Percentiles rank a stretch among this genome's conserved stretches.
These are phyloP conservation scores for Scaptodrosophila latifasciaeformis DNA, from an alignment of 2,888 invertebrate species.

Conservation along the genomic window DNA sequence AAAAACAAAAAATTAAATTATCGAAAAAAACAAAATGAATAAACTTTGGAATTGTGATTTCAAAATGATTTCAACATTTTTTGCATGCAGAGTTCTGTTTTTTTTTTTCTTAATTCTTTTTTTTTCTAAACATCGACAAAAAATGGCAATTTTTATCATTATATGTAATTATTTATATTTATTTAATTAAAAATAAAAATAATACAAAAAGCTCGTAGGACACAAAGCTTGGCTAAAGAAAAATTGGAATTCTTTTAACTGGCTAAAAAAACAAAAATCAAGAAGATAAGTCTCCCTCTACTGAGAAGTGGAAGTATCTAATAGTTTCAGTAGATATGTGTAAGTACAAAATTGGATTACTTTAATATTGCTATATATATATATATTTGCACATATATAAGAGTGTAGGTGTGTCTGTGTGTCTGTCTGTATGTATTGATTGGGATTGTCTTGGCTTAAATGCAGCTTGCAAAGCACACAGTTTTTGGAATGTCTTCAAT, in stretches of 20 bases:
- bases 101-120: no score
- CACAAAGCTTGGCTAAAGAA: not conserved
- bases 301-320: not conserved
- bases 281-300: slow-evolving; percentile 14
- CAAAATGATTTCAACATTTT: not conserved
- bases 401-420: slow-evolving; percentile 1
- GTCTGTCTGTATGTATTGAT: slow-evolving; percentile 10
- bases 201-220: not conserved
- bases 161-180: slow-evolving; percentile 4
- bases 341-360: no score
- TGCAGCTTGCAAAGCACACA: slow-evolving; percentile 35
- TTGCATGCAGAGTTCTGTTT: not conserved
- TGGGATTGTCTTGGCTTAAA: slow-evolving; percentile 50
- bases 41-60: not conserved
- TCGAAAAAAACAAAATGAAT: not conserved
- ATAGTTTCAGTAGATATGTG: not conserved
- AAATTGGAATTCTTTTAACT: slow-evolving; percentile 13
- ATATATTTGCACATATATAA: slow-evolving; percentile 7
- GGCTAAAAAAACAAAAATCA: slow-evolving; percentile 59
- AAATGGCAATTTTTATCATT: slow-evolving; percentile 47
- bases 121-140: slow-evolving; percentile 16
- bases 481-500: slow-evolving; percentile 54
- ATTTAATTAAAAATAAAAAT: not conserved
- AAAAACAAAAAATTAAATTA: slow-evolving; percentile 55
- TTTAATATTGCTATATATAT: not conserved